These are phyloP conservation scores for Shargacucullia verbasci DNA, from an alignment of 2,888 invertebrate species.

Conservation along the genomic window DNA sequence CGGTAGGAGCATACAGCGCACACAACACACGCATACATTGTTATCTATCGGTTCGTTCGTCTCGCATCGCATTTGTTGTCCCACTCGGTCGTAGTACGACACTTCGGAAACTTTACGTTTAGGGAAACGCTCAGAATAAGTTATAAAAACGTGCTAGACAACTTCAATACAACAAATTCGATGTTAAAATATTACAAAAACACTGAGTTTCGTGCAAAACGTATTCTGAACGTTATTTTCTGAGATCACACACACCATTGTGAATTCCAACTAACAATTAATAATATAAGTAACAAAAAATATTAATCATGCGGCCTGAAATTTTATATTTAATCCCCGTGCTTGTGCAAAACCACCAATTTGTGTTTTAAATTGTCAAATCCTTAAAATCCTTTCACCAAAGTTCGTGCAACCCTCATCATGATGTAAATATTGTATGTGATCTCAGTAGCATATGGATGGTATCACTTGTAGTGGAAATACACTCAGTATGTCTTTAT, in stretches of 20 bases:
- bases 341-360: conserved; percentile 25
- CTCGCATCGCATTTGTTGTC: not conserved
- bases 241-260: conserved; percentile 45
- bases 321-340: no score
- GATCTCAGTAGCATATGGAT: conserved; percentile 24
- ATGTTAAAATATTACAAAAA: no score
- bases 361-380: not conserved
- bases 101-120: not conserved
- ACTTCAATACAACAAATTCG: no score
- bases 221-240: conserved; percentile 34
- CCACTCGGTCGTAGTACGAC: not conserved
- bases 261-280: no score
- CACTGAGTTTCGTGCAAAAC: not conserved
- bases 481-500: not conserved
- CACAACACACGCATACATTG: conserved; percentile 50
- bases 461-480: not conserved
- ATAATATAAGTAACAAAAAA: no score
- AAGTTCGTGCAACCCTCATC: conserved; percentile 21
- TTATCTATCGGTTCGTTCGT: conserved; percentile 15
- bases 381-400: conserved; percentile 16
- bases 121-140: conserved; percentile 26
- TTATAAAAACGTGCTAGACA: not conserved
- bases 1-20: conserved; percentile 42
- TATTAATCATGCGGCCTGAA: no score
- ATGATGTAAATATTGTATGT: conserved; percentile 38